A percentile compares a stretch with the other conserved stretches of the same genome.
Conservation (phyloP, 2,888 invertebrate genomes). For the Yponomeuta plumbellus region DNA sequence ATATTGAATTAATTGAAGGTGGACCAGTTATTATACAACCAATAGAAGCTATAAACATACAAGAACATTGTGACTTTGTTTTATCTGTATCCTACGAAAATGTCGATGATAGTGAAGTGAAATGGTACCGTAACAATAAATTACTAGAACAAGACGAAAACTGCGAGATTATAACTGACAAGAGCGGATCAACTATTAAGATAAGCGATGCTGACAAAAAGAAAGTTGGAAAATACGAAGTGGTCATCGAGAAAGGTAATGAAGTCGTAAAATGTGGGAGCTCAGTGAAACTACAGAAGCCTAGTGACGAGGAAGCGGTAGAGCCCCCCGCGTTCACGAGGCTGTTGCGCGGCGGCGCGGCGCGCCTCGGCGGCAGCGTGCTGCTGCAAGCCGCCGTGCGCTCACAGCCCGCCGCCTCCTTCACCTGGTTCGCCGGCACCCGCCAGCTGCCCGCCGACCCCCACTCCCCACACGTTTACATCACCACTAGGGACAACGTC, state of each 20-base stretch:
- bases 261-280: constrained; percentile 89
- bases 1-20: constrained; percentile 36
- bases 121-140: constrained; percentile 91
- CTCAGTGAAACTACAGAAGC: constrained; percentile 84
- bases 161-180: constrained; percentile 75
- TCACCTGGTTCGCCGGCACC: constrained; percentile 90
- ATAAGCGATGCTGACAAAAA: constrained; percentile 83
- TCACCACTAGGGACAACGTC: constrained; percentile 82
- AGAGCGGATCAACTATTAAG: constrained; percentile 79
- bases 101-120: constrained; percentile 81
- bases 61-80: constrained; percentile 81
- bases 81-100: constrained; percentile 85
- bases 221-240: constrained; percentile 92
- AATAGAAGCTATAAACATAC: constrained; percentile 83
- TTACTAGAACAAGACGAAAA: constrained; percentile 81
- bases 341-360: constrained; percentile 82
- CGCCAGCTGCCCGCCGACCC: constrained; percentile 72
- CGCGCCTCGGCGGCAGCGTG: constrained; percentile 84
- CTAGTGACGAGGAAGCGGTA: constrained; percentile 76
- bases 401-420: constrained; percentile 87
- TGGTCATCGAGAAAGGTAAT: constrained; percentile 84
- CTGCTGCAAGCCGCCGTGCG: constrained; percentile 86
- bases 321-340: constrained; percentile 84
- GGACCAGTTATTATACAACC: constrained; percentile 83
- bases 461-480: constrained; percentile 82